These are phyloP conservation scores for Chroicocephalus ridibundus DNA, from an alignment of 2,113 vertebrate species.

Conservation along the genomic window DNA sequence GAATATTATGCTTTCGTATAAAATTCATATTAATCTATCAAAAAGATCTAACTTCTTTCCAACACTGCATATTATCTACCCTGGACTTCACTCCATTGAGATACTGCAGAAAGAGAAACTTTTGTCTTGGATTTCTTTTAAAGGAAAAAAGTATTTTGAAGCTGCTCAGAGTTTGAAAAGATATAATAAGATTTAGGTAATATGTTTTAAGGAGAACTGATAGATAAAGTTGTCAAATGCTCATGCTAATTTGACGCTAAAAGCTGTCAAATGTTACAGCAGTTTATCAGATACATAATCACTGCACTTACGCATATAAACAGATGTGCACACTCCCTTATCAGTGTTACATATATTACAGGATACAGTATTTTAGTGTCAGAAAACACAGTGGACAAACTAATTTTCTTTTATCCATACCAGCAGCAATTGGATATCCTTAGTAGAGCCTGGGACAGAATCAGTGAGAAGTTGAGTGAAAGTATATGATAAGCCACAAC, in stretches of 20 bases:
- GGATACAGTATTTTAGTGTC: rapidly evolving
- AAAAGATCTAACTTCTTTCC: background rate
- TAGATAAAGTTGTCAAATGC: background rate
- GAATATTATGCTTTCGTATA: background rate
- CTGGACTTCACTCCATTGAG: background rate
- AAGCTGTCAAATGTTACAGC: rapidly evolving
- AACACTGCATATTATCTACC: background rate
- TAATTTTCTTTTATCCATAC: background rate
- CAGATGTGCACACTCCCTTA: background rate
- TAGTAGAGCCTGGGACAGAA: background rate
- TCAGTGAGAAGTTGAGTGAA: background rate
- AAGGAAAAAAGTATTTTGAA: background rate
- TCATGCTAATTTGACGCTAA: too few relatives aligned
- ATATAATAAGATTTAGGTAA: background rate
- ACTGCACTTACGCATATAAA: background rate
- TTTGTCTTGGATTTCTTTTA: background rate
- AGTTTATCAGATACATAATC: background rate
- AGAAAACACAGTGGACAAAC: background rate
- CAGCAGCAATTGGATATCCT: background rate
- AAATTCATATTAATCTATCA: background rate
- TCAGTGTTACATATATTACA: background rate
- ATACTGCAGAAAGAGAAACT: background rate
- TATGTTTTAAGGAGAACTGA: background rate
- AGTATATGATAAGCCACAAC: rapidly evolving
- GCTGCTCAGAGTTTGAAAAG: background rate